Evolutionary conservation across 1,140 invertebrate genomes (phyloP).

Genomic region (Drosophila busckii): DNA sequence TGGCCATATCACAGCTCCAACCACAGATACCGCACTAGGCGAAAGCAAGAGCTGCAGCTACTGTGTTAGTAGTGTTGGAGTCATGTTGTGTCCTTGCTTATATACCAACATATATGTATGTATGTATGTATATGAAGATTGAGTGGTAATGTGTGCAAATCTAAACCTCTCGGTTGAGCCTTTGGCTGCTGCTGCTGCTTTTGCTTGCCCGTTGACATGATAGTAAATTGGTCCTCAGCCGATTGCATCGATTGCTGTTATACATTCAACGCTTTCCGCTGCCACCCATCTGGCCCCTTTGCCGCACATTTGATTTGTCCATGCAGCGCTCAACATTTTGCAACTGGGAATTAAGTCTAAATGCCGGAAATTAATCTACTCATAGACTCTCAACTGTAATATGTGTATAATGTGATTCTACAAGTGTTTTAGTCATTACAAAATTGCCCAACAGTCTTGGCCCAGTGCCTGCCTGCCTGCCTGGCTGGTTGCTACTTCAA

Average conservation of each 20-base stretch:
- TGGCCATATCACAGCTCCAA: conserved; percentile 28
- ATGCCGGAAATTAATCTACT: conserved; percentile 73
- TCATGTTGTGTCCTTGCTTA: too few relatives aligned
- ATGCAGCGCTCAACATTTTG: conserved; percentile 14
- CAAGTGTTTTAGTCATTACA: conserved; percentile 69
- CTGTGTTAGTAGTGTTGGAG: conserved; percentile 1
- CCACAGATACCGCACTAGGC: conserved; percentile 28
- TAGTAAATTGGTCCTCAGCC: conserved; percentile 73
- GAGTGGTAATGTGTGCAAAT: conserved; percentile 76
- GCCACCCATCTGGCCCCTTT: not conserved
- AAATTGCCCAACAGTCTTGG: conserved; percentile 41
- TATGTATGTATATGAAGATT: conserved; percentile 58
- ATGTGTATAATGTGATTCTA: conserved; percentile 73
- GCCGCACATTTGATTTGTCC: conserved; percentile 11
- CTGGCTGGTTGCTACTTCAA: conserved; percentile 2
- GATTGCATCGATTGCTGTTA: conserved; percentile 64
- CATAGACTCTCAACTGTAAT: conserved; percentile 54
- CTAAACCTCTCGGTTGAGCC: conserved; percentile 46
- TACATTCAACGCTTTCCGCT: conserved; percentile 5
- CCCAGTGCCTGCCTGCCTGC: conserved; percentile 3
- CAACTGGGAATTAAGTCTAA: conserved; percentile 66
- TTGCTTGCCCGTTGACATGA: conserved; percentile 57
- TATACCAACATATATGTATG: conserved; percentile 49
- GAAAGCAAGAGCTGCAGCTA: not conserved
- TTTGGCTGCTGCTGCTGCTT: conserved; percentile 1